Evolutionary conservation across 1,140 invertebrate genomes (phyloP).

Genomic region (Lysiphlebus fabarum): DNA sequence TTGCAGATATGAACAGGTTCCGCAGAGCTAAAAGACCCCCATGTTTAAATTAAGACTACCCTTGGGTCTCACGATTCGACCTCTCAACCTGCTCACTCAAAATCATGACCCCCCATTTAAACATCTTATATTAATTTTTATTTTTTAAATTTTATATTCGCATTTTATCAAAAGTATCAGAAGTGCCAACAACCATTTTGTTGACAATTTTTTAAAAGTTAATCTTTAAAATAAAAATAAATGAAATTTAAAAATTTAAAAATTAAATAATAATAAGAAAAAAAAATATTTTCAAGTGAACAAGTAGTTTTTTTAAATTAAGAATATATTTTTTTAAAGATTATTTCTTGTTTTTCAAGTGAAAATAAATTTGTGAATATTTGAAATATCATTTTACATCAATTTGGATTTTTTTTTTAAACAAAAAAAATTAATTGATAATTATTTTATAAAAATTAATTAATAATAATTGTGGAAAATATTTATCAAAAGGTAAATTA

Average conservation of each 20-base stretch:
- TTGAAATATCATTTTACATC: too few relatives aligned
- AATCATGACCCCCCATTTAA: constrained; percentile 23
- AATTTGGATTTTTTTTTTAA: not conserved
- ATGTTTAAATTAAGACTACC: not conserved
- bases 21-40: not conserved
- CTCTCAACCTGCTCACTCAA: constrained; percentile 24
- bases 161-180: not conserved
- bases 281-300: too few relatives aligned
- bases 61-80: constrained; percentile 31
- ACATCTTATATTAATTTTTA: not conserved
- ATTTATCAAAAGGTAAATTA: constrained; percentile 7
- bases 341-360: too few relatives aligned
- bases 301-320: too few relatives aligned
- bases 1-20: constrained; percentile 33
- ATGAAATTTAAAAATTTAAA: too few relatives aligned
- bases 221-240: too few relatives aligned
- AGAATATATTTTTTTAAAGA: too few relatives aligned
- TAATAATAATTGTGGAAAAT: constrained; percentile 6
- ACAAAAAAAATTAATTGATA: constrained; percentile 4
- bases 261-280: too few relatives aligned
- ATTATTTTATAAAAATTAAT: constrained; percentile 10
- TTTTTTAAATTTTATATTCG: not conserved
- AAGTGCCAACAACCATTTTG: too few relatives aligned
- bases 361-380: too few relatives aligned
- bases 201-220: too few relatives aligned